Percentiles rank a stretch among this genome's conserved stretches.
Conservation (phyloP, 2,797 vertebrate species). For the Philypnodon macrostomus region DNA sequence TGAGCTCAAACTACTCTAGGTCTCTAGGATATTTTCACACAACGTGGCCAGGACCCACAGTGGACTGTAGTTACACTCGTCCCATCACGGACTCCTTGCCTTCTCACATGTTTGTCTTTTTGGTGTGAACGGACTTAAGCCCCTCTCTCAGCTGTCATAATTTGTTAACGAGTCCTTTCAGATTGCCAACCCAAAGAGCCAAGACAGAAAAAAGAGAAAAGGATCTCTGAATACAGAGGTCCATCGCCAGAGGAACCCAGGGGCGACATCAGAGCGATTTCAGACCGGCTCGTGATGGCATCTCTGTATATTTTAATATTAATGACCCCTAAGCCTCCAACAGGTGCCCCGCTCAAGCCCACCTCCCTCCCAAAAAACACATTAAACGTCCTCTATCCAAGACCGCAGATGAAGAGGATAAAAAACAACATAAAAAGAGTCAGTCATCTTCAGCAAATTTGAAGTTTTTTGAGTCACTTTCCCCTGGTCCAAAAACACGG, state of each 20-base stretch:
- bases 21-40: slow-evolving; percentile 37
- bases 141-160: slow-evolving; percentile 85
- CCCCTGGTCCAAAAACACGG: slow-evolving; percentile 88
- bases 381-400: slow-evolving; percentile 55
- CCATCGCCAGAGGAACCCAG: slow-evolving; percentile 75
- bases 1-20: too few relatives aligned
- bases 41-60: slow-evolving; percentile 49
- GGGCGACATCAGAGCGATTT: slow-evolving; percentile 85
- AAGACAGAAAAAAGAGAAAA: slow-evolving; percentile 69
- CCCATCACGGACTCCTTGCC: slow-evolving; percentile 46
- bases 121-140: slow-evolving; percentile 75
- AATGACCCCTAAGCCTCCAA: slow-evolving; percentile 79
- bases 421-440: slow-evolving; percentile 51
- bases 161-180: slow-evolving; percentile 85
- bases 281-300: slow-evolving; percentile 84
- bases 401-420: slow-evolving; percentile 54
- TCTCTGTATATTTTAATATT: slow-evolving; percentile 87
- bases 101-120: slow-evolving; percentile 75
- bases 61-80: slow-evolving; percentile 60
- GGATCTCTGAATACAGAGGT: too few relatives aligned
- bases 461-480: slow-evolving; percentile 90
- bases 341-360: slow-evolving; percentile 74
- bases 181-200: slow-evolving; percentile 66
- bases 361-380: too few relatives aligned
- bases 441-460: slow-evolving; percentile 65